Percentiles rank a stretch among this genome's conserved stretches.
Evolutionary conservation across 2,113 vertebrate species (phyloP).

Genomic region (Nesogale talazaci): DNA sequence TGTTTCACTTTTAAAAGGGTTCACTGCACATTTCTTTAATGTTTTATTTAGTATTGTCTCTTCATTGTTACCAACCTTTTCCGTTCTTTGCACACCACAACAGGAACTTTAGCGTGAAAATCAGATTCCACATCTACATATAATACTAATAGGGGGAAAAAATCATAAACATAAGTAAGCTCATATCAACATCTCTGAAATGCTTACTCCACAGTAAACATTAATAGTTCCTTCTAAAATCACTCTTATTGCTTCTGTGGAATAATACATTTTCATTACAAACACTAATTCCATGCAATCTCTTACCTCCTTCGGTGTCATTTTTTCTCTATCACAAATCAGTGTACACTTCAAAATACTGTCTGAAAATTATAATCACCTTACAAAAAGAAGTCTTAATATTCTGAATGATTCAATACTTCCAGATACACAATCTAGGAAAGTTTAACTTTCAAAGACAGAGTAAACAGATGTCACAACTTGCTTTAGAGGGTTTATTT

Average conservation of each 20-base stretch:
- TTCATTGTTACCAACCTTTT: conserved; percentile 89
- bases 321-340: conserved; percentile 38
- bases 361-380: conserved; percentile 61
- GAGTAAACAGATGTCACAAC: background rate
- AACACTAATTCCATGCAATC: conserved; percentile 43
- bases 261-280: conserved; percentile 23
- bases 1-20: background rate
- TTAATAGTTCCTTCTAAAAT: conserved; percentile 44
- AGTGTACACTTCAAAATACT: conserved; percentile 48
- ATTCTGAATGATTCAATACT: conserved; percentile 62
- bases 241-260: conserved; percentile 48
- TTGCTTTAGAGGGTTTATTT: conserved; percentile 45
- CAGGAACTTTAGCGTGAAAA: conserved; percentile 99
- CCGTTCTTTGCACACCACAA: conserved; percentile 95
- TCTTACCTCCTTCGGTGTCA: conserved; percentile 46
- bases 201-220: background rate
- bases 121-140: conserved; percentile 97
- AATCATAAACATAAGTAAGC: conserved; percentile 67
- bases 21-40: background rate
- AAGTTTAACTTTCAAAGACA: conserved; percentile 54
- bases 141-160: conserved; percentile 85
- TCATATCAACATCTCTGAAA: conserved; percentile 52
- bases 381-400: conserved; percentile 62
- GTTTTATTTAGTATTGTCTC: background rate
- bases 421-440: conserved; percentile 53